Evolutionary conservation across 2,888 invertebrate genomes (phyloP).

Genomic region (Ametastegia equiseti): DNA sequence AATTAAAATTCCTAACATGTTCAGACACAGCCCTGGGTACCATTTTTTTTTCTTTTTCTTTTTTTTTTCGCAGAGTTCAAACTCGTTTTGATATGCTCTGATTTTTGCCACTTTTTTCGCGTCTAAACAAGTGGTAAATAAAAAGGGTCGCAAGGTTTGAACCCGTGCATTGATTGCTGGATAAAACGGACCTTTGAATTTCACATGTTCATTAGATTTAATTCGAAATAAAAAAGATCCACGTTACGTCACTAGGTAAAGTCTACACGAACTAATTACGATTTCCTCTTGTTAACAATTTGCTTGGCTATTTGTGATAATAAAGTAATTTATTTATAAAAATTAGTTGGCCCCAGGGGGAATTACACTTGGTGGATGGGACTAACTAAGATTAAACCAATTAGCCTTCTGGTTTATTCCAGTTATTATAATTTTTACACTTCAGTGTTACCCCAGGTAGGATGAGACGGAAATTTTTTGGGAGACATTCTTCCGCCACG

Average conservation of each 20-base stretch:
- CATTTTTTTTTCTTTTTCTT: neutral
- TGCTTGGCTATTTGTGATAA: conserved; percentile 37
- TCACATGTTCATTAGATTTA: neutral
- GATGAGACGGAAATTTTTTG: neutral
- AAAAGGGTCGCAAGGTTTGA: neutral
- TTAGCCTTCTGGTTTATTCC: conserved; percentile 45
- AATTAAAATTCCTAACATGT: conserved; percentile 18
- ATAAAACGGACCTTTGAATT: neutral
- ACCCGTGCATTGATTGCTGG: neutral
- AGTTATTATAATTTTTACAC: conserved; percentile 33
- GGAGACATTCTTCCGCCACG: neutral
- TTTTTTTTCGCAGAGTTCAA: neutral
- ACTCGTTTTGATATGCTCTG: neutral
- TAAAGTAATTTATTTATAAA: conserved; percentile 48
- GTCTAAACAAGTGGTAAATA: neutral
- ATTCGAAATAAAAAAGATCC: neutral
- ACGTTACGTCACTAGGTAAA: neutral
- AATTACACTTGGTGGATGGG: conserved; percentile 25
- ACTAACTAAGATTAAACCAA: conserved; percentile 49
- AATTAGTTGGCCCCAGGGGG: neutral
- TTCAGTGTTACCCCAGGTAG: neutral
- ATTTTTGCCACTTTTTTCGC: neutral
- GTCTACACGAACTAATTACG: conserved; percentile 16
- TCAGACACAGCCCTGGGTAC: neutral
- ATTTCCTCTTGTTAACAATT: conserved; percentile 29